Evolutionary conservation across 2,797 vertebrate genomes (phyloP), one percentile per base, ranked within the genome.

Genomic region (Rhodeus uyekii): DNA sequence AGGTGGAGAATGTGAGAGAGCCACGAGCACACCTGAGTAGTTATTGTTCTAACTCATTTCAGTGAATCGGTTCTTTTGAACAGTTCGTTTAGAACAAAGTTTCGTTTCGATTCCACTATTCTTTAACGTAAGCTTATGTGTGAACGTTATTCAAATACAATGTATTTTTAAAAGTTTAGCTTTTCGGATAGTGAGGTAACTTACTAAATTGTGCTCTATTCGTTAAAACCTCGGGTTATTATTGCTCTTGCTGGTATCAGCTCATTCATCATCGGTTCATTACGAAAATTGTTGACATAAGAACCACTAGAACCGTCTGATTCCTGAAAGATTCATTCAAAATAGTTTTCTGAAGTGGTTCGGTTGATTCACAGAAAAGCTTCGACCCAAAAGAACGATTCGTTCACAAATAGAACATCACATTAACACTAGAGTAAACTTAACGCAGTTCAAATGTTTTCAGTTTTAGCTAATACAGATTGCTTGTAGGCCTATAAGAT

Each of bases 51-150:
- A 19, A 68, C 1, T 78, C 61, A 38, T 67, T 53, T 53, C 8
- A 2, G n/a, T 14, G 76, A 67, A 65, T 78, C 76, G 76, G 16
- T 53, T 78, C 63, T 53, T 50, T 67, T 10, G 46, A 78, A 67
- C 76, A 2, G 32, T 53, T 78, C 55, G 8, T 63, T 72, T 63
- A 5, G 50, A 53, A n/a, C 22, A 22, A 55, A 12, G n/a, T 58
- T 27, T 58, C 53, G n/a, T 8, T 14, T 16, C 13, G 55, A 27
- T 27, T 19, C 24, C 24, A 27, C 3, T 27, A 67, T 63, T 63
- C 18, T 34, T 22, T 36, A 34, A 64, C 32, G 1, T 18, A 63
- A 19, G 3, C 14, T 8, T 61, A 7, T 1, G 14, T 8, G 14
- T 8, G 8, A 61, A 32, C 60, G 19, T 32, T 63, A 19, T 19